Conservation (phyloP, 2,113 vertebrate genomes). For the Porphyrio hochstetteri region DNA sequence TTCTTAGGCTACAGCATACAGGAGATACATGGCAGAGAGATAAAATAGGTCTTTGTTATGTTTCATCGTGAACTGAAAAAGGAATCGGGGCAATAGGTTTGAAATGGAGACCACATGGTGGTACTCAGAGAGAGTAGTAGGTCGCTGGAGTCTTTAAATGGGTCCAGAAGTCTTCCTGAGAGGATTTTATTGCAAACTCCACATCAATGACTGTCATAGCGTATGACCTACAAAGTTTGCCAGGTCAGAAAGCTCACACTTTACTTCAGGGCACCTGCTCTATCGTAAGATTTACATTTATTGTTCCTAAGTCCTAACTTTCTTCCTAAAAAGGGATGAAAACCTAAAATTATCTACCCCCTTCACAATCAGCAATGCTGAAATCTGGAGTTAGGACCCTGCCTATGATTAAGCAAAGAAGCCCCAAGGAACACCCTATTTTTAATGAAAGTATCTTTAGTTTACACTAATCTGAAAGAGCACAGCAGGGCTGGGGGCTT, state of each 20-base stretch:
- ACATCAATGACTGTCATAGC: neutral
- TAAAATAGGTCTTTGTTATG: neutral
- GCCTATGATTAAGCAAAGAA: neutral
- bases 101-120: neutral
- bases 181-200: neutral
- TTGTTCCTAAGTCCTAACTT: neutral
- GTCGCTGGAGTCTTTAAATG: neutral
- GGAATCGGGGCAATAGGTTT: neutral
- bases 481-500: neutral
- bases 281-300: neutral
- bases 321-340: neutral
- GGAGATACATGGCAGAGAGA: neutral
- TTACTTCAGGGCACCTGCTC: neutral
- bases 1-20: conserved; percentile 30
- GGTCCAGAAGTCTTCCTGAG: neutral
- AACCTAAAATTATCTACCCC: neutral
- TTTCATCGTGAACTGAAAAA: neutral
- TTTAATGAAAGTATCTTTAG: neutral
- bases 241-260: neutral
- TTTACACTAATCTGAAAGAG: neutral
- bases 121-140: neutral
- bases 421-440: neutral
- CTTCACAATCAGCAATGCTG: neutral
- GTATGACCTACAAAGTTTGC: neutral
- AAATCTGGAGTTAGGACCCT: neutral